Conservation (phyloP, 2,113 vertebrate species). For the Piprites chloris region DNA sequence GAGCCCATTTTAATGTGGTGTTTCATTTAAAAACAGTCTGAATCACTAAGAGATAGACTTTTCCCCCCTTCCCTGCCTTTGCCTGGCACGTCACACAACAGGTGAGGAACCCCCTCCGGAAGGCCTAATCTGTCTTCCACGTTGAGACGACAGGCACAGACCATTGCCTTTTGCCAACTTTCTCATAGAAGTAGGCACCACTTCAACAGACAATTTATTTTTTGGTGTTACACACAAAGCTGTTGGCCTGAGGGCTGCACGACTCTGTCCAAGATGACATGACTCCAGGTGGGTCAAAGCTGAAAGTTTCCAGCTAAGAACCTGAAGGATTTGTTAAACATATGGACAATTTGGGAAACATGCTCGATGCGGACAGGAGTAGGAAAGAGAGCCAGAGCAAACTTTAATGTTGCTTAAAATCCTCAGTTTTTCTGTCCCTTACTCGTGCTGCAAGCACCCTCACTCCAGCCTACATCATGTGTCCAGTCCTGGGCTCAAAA, state of each 20-base stretch:
- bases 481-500: not conserved
- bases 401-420: not conserved
- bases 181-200: constrained; percentile 25
- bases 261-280: constrained; percentile 46
- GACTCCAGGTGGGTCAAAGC: constrained; percentile 63
- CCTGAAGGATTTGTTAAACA: constrained; percentile 7
- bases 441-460: not conserved
- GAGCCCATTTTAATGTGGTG: not conserved
- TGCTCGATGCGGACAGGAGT: not conserved
- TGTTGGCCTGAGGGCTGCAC: not conserved
- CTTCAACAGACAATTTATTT: not conserved
- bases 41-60: not conserved
- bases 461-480: not conserved
- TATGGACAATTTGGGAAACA: not conserved
- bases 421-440: not conserved
- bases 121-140: not conserved
- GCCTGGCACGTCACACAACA: not conserved
- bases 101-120: not conserved
- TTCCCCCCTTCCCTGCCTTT: not conserved
- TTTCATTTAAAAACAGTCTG: not conserved
- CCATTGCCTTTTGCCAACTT: not conserved
- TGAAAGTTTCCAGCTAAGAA: constrained; percentile 42
- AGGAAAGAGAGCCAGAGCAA: not conserved
- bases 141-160: not conserved
- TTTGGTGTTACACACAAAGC: not conserved